Evolutionary conservation across 2,113 vertebrate genomes (phyloP).

Genomic region (Tapirus terrestris): DNA sequence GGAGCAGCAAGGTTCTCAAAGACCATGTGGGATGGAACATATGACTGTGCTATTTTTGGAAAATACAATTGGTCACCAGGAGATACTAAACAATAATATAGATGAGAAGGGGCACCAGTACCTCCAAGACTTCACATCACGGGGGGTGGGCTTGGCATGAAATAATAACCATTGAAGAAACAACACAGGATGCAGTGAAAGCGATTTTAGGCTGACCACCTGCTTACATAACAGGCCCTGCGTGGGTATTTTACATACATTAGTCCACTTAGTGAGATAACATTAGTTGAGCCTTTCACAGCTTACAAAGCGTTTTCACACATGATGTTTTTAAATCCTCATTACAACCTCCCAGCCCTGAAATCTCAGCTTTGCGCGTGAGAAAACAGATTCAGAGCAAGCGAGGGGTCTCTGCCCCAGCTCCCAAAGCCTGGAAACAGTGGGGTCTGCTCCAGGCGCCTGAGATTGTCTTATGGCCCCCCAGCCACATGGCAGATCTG

Average conservation of each 20-base stretch:
- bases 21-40: background rate
- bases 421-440: background rate
- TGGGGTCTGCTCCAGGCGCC: rapidly evolving
- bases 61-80: background rate
- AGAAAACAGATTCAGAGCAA: background rate
- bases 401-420: background rate
- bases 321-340: constrained; percentile 2
- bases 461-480: background rate
- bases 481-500: background rate
- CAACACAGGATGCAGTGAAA: background rate
- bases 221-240: background rate
- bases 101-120: background rate
- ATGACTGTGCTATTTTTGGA: background rate
- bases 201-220: background rate
- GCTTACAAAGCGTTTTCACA: background rate
- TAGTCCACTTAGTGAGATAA: background rate
- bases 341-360: background rate
- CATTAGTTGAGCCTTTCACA: background rate
- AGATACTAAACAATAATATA: background rate
- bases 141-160: background rate
- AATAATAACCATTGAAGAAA: background rate
- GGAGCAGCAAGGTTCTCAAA: background rate
- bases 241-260: background rate
- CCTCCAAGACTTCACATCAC: background rate
- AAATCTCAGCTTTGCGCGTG: background rate